phyloP scores from a whole-genome alignment of 2,113 vertebrate species.

The Pseudolaguvia tuberculata region DNA sequence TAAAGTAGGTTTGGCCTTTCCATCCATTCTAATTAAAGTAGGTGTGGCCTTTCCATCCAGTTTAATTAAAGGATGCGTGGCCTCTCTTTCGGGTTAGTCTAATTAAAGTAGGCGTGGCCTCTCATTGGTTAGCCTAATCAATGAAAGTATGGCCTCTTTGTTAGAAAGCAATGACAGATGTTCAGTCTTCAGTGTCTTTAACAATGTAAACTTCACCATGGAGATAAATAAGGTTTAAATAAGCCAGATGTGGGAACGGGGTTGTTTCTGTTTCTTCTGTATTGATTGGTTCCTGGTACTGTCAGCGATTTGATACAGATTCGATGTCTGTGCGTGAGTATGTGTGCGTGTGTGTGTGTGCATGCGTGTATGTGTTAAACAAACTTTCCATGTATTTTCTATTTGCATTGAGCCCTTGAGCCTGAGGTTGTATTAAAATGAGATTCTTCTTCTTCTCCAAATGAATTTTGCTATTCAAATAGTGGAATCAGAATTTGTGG shows the following conservation, averaged over 20 bases:
- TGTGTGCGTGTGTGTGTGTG: not conserved
- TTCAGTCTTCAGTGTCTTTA: no score
- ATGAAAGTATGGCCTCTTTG: no score
- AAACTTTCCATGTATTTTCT: not conserved
- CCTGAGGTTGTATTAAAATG: not conserved
- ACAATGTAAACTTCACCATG: not conserved
- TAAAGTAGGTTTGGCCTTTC: not conserved
- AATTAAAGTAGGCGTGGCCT: not conserved
- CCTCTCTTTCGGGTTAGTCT: not conserved
- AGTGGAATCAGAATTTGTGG: not conserved
- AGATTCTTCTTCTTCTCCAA: not conserved
- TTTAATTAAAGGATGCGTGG: not conserved
- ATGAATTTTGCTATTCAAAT: not conserved
- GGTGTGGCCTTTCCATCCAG: not conserved
- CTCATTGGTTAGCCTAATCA: not conserved
- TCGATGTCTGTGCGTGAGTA: not conserved
- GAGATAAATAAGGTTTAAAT: not conserved
- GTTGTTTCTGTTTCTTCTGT: not conserved
- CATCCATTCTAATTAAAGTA: not conserved
- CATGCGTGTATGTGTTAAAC: not conserved
- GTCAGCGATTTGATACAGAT: not conserved
- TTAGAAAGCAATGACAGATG: no score
- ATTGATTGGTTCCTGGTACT: not conserved
- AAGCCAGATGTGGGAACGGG: not conserved
- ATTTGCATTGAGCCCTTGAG: not conserved